These are phyloP conservation scores for Zoanthus sansibaricus DNA, from an alignment of 92 coral and sea anemone genomes.

Conservation along the genomic window DNA sequence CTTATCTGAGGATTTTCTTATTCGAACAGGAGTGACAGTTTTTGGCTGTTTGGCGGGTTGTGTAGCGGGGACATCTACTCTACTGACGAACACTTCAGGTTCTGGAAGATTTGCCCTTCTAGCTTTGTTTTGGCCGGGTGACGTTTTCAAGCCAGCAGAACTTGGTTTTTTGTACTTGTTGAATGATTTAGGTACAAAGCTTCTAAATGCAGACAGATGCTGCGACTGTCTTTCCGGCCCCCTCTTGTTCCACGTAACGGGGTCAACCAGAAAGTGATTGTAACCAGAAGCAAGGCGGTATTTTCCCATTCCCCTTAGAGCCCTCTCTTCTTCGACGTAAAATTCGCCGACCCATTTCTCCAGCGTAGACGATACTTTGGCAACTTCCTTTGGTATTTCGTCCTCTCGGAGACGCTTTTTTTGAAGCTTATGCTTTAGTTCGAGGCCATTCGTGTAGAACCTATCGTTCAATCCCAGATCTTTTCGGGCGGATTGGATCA, in stretches of 20 bases:
- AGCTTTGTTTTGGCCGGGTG: conserved; percentile 38
- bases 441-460: conserved; percentile 27
- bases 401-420: conserved; percentile 20
- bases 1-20: conserved; percentile 40
- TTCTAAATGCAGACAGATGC: conserved; percentile 44
- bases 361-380: background rate
- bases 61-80: conserved; percentile 38
- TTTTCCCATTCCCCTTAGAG: conserved; percentile 23
- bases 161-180: conserved; percentile 60
- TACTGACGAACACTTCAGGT: conserved; percentile 54
- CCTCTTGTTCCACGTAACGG: conserved; percentile 60
- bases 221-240: conserved; percentile 73
- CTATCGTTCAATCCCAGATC: conserved; percentile 32
- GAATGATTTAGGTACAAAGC: conserved; percentile 58
- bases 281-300: too few relatives aligned
- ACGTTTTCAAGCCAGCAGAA: conserved; percentile 57
- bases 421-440: conserved; percentile 29
- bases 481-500: conserved; percentile 37
- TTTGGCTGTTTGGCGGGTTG: conserved; percentile 28
- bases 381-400: conserved; percentile 28
- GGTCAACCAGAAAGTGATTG: conserved; percentile 29
- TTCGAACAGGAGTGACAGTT: conserved; percentile 49
- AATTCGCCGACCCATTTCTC: conserved; percentile 12
- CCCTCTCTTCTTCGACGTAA: conserved; percentile 33
- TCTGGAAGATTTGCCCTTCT: conserved; percentile 70